Percentiles rank a stretch among this genome's conserved stretches.
Conservation (phyloP, 2,113 vertebrate genomes). For the Periophthalmodon schlosseri region DNA sequence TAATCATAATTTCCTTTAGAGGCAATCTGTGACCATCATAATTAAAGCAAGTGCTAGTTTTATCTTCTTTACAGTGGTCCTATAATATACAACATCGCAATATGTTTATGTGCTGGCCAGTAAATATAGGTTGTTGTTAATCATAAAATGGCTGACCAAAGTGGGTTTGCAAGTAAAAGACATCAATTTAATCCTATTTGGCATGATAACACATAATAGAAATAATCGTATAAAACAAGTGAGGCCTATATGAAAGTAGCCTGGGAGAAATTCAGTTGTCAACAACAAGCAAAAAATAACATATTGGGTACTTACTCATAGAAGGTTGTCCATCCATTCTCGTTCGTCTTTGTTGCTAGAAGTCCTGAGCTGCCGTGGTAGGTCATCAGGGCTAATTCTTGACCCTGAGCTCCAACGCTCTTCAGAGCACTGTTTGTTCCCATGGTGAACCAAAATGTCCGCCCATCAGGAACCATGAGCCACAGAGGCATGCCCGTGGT, state of each 20-base stretch:
- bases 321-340: slow-evolving; percentile 98
- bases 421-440: slow-evolving; percentile 94
- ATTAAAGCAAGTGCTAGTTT: neutral
- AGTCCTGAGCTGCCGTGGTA: slow-evolving; percentile 95
- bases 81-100: neutral
- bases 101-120: no score
- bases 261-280: neutral
- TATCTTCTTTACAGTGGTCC: neutral
- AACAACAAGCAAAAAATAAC: neutral
- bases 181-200: slow-evolving; percentile 65
- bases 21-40: neutral
- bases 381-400: slow-evolving; percentile 93
- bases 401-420: slow-evolving; percentile 89
- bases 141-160: neutral
- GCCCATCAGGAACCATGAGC: slow-evolving; percentile 92
- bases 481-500: slow-evolving; percentile 92
- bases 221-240: neutral
- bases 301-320: slow-evolving; percentile 89
- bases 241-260: neutral
- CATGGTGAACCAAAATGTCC: slow-evolving; percentile 97
- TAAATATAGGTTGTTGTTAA: no score
- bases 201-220: slow-evolving; percentile 58
- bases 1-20: neutral
- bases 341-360: slow-evolving; percentile 93
- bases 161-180: slow-evolving; percentile 31